Evolutionary conservation across 2,797 vertebrate genomes (phyloP).

Genomic region (Paratrypauchen microcephalus): DNA sequence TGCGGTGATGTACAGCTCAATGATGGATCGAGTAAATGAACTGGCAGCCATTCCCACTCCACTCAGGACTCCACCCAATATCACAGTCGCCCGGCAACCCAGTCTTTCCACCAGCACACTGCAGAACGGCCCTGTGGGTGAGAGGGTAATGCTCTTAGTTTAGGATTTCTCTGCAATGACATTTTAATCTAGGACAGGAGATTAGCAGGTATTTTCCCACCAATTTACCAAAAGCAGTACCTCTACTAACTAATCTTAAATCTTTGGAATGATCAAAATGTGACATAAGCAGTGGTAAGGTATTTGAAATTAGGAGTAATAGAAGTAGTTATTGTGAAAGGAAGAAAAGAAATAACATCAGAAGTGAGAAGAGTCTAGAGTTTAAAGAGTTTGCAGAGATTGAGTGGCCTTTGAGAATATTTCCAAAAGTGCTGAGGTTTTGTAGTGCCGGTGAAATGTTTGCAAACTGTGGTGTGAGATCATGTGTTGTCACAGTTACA

Average conservation of each 20-base stretch:
- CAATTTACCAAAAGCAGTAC: neutral
- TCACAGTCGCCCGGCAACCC: slow-evolving; percentile 85
- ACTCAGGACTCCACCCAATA: slow-evolving; percentile 89
- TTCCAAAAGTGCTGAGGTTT: too few relatives aligned
- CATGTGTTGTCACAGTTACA: too few relatives aligned
- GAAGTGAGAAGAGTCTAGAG: too few relatives aligned
- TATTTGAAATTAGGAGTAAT: neutral
- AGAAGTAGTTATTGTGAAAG: neutral
- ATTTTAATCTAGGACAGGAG: slow-evolving; percentile 8
- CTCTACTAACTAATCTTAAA: too few relatives aligned
- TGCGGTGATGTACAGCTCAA: slow-evolving; percentile 85
- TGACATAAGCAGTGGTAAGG: too few relatives aligned
- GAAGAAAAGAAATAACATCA: neutral
- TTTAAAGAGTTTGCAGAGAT: too few relatives aligned
- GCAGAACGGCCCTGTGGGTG: slow-evolving; percentile 86
- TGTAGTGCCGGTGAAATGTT: too few relatives aligned
- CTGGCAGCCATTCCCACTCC: slow-evolving; percentile 87
- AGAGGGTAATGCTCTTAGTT: slow-evolving; percentile 50
- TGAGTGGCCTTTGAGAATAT: too few relatives aligned
- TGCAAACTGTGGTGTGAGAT: too few relatives aligned
- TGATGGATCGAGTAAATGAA: slow-evolving; percentile 84
- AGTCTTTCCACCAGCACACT: slow-evolving; percentile 86
- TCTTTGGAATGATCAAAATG: too few relatives aligned
- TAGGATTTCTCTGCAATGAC: slow-evolving; percentile 19
- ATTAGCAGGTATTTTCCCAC: slow-evolving; percentile 8